Conservation (phyloP, 2,113 vertebrate species). For the Axis porcinus region DNA sequence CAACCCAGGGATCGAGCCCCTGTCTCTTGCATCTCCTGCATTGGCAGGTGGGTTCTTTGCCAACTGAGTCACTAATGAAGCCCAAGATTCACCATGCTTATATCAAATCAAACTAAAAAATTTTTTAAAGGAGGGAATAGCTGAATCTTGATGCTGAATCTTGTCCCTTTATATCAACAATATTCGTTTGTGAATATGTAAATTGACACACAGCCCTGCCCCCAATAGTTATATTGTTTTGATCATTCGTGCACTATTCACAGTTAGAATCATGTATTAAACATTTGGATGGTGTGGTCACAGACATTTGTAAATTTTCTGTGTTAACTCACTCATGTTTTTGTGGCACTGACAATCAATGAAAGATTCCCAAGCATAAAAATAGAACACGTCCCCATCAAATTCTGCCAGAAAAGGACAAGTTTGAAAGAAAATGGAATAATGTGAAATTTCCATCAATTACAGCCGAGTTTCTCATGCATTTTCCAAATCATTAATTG, state of each 20-base stretch:
- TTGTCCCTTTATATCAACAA: neutral
- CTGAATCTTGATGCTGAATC: neutral
- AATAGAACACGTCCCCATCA: neutral
- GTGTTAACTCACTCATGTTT: neutral
- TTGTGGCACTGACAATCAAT: neutral
- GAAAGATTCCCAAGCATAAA: neutral
- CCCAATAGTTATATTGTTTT: neutral
- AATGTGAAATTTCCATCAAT: neutral
- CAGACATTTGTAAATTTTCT: neutral
- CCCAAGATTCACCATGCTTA: neutral
- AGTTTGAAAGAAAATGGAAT: neutral
- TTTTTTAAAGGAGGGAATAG: neutral
- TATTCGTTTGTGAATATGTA: neutral
- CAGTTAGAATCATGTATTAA: neutral
- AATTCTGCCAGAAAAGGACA: neutral
- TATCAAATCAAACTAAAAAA: neutral
- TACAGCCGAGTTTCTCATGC: neutral
- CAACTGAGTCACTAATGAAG: neutral
- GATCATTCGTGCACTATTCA: neutral
- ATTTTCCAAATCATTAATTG: neutral
- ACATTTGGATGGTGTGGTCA: neutral
- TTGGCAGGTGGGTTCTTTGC: neutral
- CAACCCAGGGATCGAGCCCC: neutral
- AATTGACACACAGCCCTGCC: accelerated
- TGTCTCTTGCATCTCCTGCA: neutral